Evolutionary conservation across 2,113 vertebrate genomes (phyloP).

Genomic region (Sterrhoptilus dennistouni): DNA sequence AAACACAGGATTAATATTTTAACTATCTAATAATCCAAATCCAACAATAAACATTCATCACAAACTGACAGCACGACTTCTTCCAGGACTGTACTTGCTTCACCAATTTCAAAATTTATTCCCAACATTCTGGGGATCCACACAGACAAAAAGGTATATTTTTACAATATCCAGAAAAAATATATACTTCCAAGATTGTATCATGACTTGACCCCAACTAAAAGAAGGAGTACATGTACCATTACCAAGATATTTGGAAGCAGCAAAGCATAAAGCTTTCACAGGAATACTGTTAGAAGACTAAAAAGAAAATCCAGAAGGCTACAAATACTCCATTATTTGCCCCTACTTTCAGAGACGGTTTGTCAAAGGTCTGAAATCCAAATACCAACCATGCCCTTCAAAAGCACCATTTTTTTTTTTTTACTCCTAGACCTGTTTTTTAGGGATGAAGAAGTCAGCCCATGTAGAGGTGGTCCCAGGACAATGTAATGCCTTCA

Average conservation of each 20-base stretch:
- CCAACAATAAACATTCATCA: neutral
- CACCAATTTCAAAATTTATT: neutral
- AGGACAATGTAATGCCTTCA: neutral
- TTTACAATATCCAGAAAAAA: neutral
- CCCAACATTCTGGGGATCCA: neutral
- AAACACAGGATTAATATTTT: neutral
- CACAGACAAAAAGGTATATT: neutral
- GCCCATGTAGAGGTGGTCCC: neutral
- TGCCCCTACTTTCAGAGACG: neutral
- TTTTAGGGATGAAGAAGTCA: neutral
- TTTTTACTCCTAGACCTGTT: neutral
- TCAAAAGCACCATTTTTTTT: accelerated
- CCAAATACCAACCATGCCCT: neutral
- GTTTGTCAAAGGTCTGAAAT: neutral
- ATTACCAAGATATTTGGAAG: neutral
- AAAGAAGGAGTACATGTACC: neutral
- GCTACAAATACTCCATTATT: neutral
- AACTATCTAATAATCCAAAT: neutral
- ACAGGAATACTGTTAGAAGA: neutral
- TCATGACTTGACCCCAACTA: neutral
- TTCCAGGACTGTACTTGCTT: neutral
- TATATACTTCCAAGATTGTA: neutral
- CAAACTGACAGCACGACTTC: neutral
- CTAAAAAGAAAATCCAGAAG: neutral
- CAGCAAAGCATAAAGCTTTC: neutral